These are phyloP conservation scores for Poecilus cupreus DNA, from an alignment of 2,888 invertebrate genomes.

Conservation along the genomic window DNA sequence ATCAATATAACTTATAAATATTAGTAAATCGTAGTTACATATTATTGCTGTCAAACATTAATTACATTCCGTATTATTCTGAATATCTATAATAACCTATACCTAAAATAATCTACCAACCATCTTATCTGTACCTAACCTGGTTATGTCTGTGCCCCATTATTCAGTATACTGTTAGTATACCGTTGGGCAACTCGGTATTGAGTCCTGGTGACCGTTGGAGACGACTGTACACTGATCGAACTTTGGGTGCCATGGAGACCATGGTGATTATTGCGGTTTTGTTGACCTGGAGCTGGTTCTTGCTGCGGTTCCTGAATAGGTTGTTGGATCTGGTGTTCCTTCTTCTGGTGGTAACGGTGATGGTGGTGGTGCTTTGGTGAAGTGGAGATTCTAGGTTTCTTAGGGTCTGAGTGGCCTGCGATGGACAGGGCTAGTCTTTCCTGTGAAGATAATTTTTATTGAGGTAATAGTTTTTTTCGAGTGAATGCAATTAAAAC, in stretches of 20 bases:
- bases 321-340: neutral
- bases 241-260: neutral
- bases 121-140: neutral
- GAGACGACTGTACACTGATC: neutral
- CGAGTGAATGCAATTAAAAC: neutral
- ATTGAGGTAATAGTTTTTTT: neutral
- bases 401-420: constrained; percentile 35
- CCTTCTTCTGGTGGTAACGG: neutral
- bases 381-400: neutral
- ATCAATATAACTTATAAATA: neutral
- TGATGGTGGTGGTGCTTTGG: neutral
- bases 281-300: neutral
- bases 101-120: neutral
- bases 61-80: neutral
- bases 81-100: neutral
- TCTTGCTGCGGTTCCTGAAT: neutral
- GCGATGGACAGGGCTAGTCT: constrained; percentile 41
- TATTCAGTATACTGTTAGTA: constrained; percentile 25
- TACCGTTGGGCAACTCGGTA: constrained; percentile 11
- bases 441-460: constrained; percentile 15
- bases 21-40: neutral
- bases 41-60: neutral
- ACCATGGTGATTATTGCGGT: constrained; percentile 5
- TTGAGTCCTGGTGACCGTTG: neutral
- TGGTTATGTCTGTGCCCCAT: constrained; percentile 18